A percentile compares a stretch with the other conserved stretches of the same genome.
Conservation (phyloP, 2,797 vertebrate genomes). For the Darevskia mixta region DNA sequence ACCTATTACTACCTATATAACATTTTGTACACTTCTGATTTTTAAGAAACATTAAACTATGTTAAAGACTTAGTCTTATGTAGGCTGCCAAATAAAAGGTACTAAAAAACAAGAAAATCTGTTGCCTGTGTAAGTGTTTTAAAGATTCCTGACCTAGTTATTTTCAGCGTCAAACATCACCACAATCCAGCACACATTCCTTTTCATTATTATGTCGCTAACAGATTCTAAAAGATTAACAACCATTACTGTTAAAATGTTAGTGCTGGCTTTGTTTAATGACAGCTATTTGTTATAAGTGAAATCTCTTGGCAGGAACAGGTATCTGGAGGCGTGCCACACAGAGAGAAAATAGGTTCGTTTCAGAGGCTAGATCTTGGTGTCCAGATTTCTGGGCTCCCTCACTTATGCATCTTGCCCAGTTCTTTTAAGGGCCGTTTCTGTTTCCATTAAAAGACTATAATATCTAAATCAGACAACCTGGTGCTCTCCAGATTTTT, state of each 20-base stretch:
- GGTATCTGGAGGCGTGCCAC: not conserved
- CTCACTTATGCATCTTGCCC: not conserved
- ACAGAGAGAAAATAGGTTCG: conserved; percentile 11
- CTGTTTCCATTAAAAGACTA: not conserved
- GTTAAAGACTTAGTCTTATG: not conserved
- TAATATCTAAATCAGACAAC: not conserved
- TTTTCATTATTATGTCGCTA: conserved; percentile 25
- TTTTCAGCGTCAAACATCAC: not conserved
- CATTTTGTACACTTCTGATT: not conserved
- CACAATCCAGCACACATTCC: conserved; percentile 1
- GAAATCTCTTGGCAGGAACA: not conserved
- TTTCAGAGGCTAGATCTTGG: not conserved
- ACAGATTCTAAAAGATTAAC: conserved; percentile 31
- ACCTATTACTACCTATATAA: not conserved
- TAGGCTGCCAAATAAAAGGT: not conserved
- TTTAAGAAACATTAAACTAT: not conserved
- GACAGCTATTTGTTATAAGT: conserved; percentile 26
- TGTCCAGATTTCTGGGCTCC: not conserved
- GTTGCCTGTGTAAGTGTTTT: not conserved
- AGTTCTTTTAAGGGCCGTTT: not conserved
- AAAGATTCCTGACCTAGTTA: not conserved
- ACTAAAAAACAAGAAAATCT: no score
- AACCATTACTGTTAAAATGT: conserved; percentile 21
- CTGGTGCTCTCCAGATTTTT: no score
- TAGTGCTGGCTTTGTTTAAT: conserved; percentile 6